Evolutionary conservation across 2,797 vertebrate genomes (phyloP).

Genomic region (Otolemur crassicaudatus): DNA sequence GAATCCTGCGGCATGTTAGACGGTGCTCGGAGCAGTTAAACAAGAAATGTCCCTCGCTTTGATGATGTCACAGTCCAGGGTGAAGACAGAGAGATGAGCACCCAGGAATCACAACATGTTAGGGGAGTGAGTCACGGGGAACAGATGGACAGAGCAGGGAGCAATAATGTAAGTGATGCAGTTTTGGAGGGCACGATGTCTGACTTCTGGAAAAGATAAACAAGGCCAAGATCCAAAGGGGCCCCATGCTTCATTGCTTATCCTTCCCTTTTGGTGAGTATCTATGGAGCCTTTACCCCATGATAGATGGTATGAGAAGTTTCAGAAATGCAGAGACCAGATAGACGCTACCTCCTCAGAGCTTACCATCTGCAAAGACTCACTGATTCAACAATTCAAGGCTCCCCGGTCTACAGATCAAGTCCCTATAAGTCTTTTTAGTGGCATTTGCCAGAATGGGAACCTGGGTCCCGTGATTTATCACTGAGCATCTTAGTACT

Average conservation of each 20-base stretch:
- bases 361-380: background rate
- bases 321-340: background rate
- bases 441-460: too few species aligned
- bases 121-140: background rate
- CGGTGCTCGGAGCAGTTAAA: background rate
- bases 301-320: background rate
- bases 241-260: background rate
- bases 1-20: background rate
- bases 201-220: background rate
- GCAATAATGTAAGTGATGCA: too few species aligned
- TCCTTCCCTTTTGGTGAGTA: background rate
- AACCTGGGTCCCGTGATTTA: background rate
- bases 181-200: background rate
- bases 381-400: background rate
- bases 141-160: background rate
- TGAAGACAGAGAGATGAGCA: background rate
- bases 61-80: background rate
- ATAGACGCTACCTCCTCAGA: too few species aligned
- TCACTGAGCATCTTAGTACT: background rate
- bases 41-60: background rate
- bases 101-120: background rate
- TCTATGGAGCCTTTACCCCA: background rate
- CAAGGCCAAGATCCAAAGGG: background rate
- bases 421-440: background rate
- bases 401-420: background rate